These are phyloP conservation scores for Pseudomyrmex sp. DNA, from an alignment of 1,140 invertebrate genomes.

Conservation along the genomic window DNA sequence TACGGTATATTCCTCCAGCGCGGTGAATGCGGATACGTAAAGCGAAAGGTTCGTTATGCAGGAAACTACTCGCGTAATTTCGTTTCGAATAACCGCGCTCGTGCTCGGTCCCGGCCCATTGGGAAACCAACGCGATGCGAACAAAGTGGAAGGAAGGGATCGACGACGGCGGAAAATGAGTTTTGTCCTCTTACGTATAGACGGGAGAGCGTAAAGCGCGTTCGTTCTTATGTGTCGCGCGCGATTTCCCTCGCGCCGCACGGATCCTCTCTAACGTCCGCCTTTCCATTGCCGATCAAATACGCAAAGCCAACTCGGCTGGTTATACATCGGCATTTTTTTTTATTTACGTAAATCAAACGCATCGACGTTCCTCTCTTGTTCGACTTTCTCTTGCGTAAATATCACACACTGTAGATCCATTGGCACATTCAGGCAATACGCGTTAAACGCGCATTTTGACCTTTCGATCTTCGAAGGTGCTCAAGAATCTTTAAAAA, in stretches of 20 bases:
- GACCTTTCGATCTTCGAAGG: background rate
- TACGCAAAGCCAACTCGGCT: constrained; percentile 6
- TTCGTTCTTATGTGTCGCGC: constrained; percentile 44
- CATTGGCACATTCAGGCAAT: background rate
- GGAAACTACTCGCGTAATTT: constrained; percentile 46
- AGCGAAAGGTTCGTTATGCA: constrained; percentile 25
- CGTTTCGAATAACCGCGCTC: constrained; percentile 46
- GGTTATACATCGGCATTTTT: constrained; percentile 41
- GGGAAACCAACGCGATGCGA: constrained; percentile 37
- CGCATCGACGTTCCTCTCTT: constrained; percentile 39
- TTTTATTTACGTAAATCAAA: constrained; percentile 61
- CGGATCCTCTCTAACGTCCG: constrained; percentile 11
- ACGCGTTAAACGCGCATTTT: background rate
- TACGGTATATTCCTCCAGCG: constrained; percentile 24
- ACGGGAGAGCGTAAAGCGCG: constrained; percentile 34
- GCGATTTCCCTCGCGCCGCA: constrained; percentile 39
- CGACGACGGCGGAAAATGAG: constrained; percentile 32
- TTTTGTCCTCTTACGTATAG: constrained; percentile 40
- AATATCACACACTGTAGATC: constrained; percentile 1
- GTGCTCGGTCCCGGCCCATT: constrained; percentile 40
- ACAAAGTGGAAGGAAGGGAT: constrained; percentile 8
- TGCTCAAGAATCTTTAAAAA: background rate
- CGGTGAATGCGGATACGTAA: constrained; percentile 41
- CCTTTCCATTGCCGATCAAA: constrained; percentile 44
- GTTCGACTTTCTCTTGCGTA: constrained; percentile 59